Conservation (phyloP, 2,888 invertebrate species). For the Fragum sueziense region DNA sequence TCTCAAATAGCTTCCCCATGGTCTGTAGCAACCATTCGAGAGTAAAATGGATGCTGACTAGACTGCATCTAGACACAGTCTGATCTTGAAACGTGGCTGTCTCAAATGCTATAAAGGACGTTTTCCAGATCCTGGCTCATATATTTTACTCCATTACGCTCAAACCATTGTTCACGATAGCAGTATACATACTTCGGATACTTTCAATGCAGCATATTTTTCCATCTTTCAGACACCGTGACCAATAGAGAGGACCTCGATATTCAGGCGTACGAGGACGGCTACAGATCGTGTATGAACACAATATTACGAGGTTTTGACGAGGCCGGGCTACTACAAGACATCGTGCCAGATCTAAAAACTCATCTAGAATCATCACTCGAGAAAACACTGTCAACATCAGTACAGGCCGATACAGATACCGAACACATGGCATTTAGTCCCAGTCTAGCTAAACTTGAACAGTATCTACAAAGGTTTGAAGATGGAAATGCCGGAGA, state of each 20-base stretch:
- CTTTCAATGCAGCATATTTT: too few relatives aligned
- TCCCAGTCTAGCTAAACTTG: constrained; percentile 10
- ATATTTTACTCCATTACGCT: too few relatives aligned
- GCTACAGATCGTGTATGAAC: constrained; percentile 6
- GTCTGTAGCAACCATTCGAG: too few relatives aligned
- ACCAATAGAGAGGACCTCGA: not conserved
- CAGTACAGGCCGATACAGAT: not conserved
- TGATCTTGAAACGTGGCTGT: too few relatives aligned
- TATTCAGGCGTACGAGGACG: constrained; percentile 6
- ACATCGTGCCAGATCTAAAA: constrained; percentile 2
- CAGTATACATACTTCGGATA: too few relatives aligned
- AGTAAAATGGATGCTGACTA: too few relatives aligned
- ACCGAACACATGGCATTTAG: constrained; percentile 5
- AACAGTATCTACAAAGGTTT: constrained; percentile 10
- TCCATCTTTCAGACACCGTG: not conserved
- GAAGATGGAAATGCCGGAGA: not conserved
- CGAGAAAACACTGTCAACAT: not conserved
- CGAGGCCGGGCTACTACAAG: not conserved
- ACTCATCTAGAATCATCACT: not conserved
- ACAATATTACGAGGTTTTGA: constrained; percentile 1
- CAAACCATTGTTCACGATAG: too few relatives aligned
- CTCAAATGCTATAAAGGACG: too few relatives aligned
- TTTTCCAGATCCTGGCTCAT: too few relatives aligned
- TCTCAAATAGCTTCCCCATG: too few relatives aligned
- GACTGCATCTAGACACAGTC: too few relatives aligned